Evolutionary conservation across 2,113 vertebrate species (phyloP), one percentile per base, ranked within the genome.

Genomic region (Megaptera novaeangliae): DNA sequence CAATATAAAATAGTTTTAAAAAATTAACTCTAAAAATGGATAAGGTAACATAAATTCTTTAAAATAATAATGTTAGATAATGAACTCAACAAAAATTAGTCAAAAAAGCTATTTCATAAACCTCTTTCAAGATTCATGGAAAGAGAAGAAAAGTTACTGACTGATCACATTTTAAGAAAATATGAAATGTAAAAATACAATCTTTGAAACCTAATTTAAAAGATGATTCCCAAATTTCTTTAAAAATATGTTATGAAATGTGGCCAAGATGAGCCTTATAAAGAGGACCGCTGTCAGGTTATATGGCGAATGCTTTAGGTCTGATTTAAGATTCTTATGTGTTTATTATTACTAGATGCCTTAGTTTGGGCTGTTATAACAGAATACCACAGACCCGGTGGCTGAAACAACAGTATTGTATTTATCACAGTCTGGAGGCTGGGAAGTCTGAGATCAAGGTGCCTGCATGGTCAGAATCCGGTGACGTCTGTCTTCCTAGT

Each of bases 391-490:
- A 61, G 29, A 11, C 34, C 34, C 39, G 3, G 49, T 49, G 34
- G 57, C 34, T 61, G 46, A 49, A 84, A 20, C 34, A 68, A 25
- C 0, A 3, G 27, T 63, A 25, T 23, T 49, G 1, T 91, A 25
- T 85, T 59, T 77, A 20, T 69, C 23, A 31, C 18, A 34, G 46
- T 59, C 6, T 21, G 31, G 39, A 84, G 25, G 17, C 39, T 27
- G 12, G 31, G 9, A 82, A 63, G 21, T 63, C 10, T 0, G 20
- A 72, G 27, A 23, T 10, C 34, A 20, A 49, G 34, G 41, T 72
- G 9, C 6, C 34, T 14, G 12, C 9, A 20, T 0, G 1, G 6
- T 31, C 1, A 36, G 15, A n/a, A 88, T 69, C 39, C 36, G 8
- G 0, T 21, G 13, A 81, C 9, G 1, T 12, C 11, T 46, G 39